Evolutionary conservation across 1,140 invertebrate genomes (phyloP).

Genomic region (Hydropsyche tenuis): DNA sequence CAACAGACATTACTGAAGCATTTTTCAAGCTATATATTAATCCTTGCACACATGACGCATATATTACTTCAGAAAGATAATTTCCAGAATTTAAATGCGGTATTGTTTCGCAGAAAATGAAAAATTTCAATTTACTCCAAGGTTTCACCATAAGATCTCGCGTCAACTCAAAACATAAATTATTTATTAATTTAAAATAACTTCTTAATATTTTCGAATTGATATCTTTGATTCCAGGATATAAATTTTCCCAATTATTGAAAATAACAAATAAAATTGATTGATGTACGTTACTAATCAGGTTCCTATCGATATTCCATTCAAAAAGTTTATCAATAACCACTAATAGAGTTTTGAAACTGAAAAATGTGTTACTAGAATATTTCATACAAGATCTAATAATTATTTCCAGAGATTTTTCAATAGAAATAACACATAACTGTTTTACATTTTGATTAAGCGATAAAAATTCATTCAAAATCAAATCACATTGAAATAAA

Average conservation of each 20-base stretch:
- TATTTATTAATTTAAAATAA: slow-evolving; percentile 51
- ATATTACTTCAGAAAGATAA: slow-evolving; percentile 48
- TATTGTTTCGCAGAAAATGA: slow-evolving; percentile 58
- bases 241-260: slow-evolving; percentile 62
- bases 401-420: slow-evolving; percentile 50
- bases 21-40: slow-evolving; percentile 57
- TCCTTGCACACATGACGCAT: slow-evolving; percentile 53
- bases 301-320: slow-evolving; percentile 51
- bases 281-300: slow-evolving; percentile 51
- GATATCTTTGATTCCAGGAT: slow-evolving; percentile 58
- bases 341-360: slow-evolving; percentile 57
- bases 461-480: slow-evolving; percentile 35
- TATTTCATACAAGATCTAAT: slow-evolving; percentile 56
- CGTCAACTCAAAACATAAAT: slow-evolving; percentile 27
- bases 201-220: slow-evolving; percentile 55
- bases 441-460: slow-evolving; percentile 28
- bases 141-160: slow-evolving; percentile 51
- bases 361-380: slow-evolving; percentile 56
- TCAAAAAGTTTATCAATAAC: slow-evolving; percentile 56
- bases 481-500: slow-evolving; percentile 58
- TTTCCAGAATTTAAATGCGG: slow-evolving; percentile 48
- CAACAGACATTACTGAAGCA: slow-evolving; percentile 58
- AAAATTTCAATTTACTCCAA: slow-evolving; percentile 62
- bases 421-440: slow-evolving; percentile 51
- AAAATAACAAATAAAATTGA: slow-evolving; percentile 56